Evolutionary conservation across 2,888 invertebrate genomes (phyloP).

Genomic region (Laspeyria flexula): DNA sequence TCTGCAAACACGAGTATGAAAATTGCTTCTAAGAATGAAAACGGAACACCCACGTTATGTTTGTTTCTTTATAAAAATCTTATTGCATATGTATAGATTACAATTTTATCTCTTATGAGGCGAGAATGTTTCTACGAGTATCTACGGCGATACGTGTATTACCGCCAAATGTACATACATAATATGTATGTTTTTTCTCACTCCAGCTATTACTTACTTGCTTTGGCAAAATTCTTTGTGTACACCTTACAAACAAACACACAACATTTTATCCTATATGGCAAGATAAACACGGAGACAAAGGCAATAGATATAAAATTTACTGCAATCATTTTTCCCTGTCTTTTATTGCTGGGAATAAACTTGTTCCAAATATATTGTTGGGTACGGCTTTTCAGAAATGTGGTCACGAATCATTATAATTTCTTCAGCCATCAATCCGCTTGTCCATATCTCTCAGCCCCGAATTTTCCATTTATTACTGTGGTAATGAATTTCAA

Average conservation of each 20-base stretch:
- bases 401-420: constrained; percentile 20
- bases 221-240: constrained; percentile 1
- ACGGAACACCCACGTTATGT: constrained; percentile 6
- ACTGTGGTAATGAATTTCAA: constrained; percentile 4
- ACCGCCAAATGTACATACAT: constrained; percentile 17
- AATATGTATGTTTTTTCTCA: neutral
- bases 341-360: constrained; percentile 17
- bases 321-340: constrained; percentile 16
- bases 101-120: constrained; percentile 24
- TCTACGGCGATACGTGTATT: constrained; percentile 3
- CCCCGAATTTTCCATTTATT: constrained; percentile 11
- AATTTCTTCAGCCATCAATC: constrained; percentile 21
- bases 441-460: constrained; percentile 5
- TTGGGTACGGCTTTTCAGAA: constrained; percentile 1
- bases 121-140: constrained; percentile 18
- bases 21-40: constrained; percentile 20
- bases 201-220: constrained; percentile 5
- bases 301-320: constrained; percentile 9
- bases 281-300: neutral
- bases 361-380: constrained; percentile 12
- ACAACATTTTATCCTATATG: neutral
- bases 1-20: constrained; percentile 37
- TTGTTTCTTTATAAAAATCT: constrained; percentile 25
- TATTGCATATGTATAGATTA: constrained; percentile 26
- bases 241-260: neutral